Base-by-base conservation (phyloP, 1,140 invertebrate genomes). In the Halesus radiatus region DNA sequence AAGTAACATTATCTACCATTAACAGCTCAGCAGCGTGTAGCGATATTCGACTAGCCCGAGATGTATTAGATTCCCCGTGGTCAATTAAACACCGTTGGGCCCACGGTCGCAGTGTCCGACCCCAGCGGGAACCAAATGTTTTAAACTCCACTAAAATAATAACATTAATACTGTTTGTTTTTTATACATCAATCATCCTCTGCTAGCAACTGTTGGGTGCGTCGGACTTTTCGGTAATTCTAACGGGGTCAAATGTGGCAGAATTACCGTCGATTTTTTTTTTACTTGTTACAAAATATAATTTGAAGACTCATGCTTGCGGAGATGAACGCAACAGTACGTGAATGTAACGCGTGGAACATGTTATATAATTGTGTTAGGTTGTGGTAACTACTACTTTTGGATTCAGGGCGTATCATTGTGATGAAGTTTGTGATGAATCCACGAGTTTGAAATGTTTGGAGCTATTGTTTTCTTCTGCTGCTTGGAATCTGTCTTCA, bases 101-200 rank as follows among this genome's bases (percentile, higher is more conserved):
- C 22, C 26, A 10, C 62, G 23, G 22, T 23, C 60, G 60, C 23
- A 29, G 23, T 29, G 29, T 66, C n/a, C 29, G 3, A 66, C 3
- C 26, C 62, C 62, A 32, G 29, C 62, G 29, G 62, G 62, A 26
- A n/a, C 62, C 62, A 16, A 32, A 15, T 20, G 18, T 60, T 60
- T 60, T 60, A 60, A n/a, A 29, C 62, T 66, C 7, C 62, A 32
- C 62, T 32, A n/a, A 66, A 29, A 32, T 29, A 32, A 66, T 60
- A 60, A 45, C 37, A 45, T 45, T 45, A 45, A 45, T 45, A 45
- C 8, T 13, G 37, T 45, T 45, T 45, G 13, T 45, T 45, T 45
- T 45, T 32, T 66, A 37, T 66, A 26, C 62, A 66, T 66, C 62
- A 66, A 66, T 66, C 62, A 66, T 32, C 62, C 7, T n/a, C 62